phyloP scores from a whole-genome alignment of 2,797 vertebrate genomes.

The Sciurus vulgaris region DNA sequence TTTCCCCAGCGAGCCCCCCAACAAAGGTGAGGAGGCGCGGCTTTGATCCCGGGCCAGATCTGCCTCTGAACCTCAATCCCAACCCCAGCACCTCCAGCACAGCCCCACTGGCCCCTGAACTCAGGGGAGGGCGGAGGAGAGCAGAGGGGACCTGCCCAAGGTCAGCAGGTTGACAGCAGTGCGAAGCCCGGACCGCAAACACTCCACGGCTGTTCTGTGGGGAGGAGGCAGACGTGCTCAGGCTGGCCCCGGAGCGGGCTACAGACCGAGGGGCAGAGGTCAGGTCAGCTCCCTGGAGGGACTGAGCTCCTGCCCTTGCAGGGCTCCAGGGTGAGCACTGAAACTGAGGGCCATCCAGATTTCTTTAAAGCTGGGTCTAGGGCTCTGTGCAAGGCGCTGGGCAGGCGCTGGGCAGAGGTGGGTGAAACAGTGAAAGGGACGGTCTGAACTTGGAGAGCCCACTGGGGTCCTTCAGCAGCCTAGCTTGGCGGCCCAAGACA shows the following conservation, averaged over 20 bases:
- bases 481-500: neutral
- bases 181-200: neutral
- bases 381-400: neutral
- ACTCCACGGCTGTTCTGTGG: neutral
- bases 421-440: neutral
- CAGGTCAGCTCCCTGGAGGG: neutral
- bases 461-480: neutral
- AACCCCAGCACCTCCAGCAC: neutral
- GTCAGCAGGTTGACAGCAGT: neutral
- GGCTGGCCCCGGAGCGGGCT: neutral
- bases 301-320: neutral
- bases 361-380: conserved; percentile 12
- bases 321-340: neutral
- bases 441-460: conserved; percentile 30
- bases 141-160: neutral
- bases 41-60: neutral
- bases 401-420: neutral
- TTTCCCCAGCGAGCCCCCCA: neutral
- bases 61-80: neutral
- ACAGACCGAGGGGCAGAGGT: neutral
- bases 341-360: neutral
- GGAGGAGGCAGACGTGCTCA: neutral
- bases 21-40: neutral
- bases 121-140: neutral
- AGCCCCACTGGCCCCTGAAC: neutral